phyloP scores from a whole-genome alignment of 2,113 vertebrate species.

The Stegostoma tigrinum region DNA sequence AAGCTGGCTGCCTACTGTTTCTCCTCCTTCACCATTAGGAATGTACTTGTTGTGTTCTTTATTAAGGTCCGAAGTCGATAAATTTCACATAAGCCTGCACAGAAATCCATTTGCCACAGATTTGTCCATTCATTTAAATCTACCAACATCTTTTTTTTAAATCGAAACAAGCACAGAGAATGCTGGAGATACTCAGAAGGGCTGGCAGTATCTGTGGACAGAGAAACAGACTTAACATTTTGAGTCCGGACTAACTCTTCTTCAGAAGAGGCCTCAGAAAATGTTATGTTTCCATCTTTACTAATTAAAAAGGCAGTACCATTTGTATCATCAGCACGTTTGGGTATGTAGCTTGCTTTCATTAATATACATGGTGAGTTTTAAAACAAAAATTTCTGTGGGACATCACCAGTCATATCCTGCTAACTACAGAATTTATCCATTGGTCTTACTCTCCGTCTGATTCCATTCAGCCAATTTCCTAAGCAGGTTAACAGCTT shows the following conservation, averaged over 20 bases:
- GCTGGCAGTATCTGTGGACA: too few relatives aligned
- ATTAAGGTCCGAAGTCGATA: background rate
- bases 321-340: background rate
- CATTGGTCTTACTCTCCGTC: background rate
- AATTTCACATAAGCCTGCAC: background rate
- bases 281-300: background rate
- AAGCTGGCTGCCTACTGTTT: background rate
- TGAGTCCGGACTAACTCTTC: too few relatives aligned
- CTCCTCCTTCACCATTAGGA: background rate
- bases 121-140: constrained; percentile 2
- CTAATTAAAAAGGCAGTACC: background rate
- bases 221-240: too few relatives aligned
- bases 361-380: background rate
- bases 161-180: too few relatives aligned
- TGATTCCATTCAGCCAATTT: background rate
- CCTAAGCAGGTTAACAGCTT: background rate
- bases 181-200: too few relatives aligned
- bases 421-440: background rate
- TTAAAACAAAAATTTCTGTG: background rate
- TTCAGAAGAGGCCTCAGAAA: too few relatives aligned
- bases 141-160: background rate
- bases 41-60: background rate
- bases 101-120: background rate
- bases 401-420: background rate
- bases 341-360: background rate